Evolutionary conservation across 2,797 vertebrate genomes (phyloP), one percentile per base, ranked within the genome.

Genomic region (Falco cherrug): DNA sequence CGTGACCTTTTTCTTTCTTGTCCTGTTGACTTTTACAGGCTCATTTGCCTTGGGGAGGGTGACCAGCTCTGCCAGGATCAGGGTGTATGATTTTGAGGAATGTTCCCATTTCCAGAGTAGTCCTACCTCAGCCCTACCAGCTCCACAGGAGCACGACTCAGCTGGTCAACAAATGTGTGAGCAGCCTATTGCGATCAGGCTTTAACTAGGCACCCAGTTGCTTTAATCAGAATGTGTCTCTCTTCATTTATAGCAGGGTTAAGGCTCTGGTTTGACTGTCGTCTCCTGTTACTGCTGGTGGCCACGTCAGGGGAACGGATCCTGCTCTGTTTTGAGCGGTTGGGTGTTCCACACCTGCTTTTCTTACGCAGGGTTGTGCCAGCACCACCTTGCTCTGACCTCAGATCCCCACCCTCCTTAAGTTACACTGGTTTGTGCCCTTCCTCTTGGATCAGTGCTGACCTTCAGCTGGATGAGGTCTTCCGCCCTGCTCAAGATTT

Each of bases 261-360:
- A 39, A 41, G 81, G 85, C 94, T 93, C 54, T 0, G 8, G 5
- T 68, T 75, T 87, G 84, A 35, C 77, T 87, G 90, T 79, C 86
- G 3, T 35, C 95, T 89, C 73, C 84, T 18, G 20, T 68, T 68
- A 60, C 20, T 65, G 94, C 3, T 35, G 90, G 80, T 71, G 90
- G 45, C 51, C 1, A 0, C 8, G 76, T 24, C 67, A 20, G 5
- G 2, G 45, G 65, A 85, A n/a, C 0, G 4, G 67, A 60, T 47
- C 84, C 77, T 22, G 89, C 83, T 60, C 48, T 45, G 37, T 3
- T 78, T 16, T 21, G 50, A 87, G 74, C 79, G 6, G 24, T 16
- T 48, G 16, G 26, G 31, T 70, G 57, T 75, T 87, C 71, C 56
- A 26, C 3, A 1, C 13, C 29, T 61, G 80, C 54, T 68, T 45